A percentile compares a stretch with the other conserved stretches of the same genome.
Conservation (phyloP, 2,888 invertebrate genomes). For the Xanthostigma xanthostigma region DNA sequence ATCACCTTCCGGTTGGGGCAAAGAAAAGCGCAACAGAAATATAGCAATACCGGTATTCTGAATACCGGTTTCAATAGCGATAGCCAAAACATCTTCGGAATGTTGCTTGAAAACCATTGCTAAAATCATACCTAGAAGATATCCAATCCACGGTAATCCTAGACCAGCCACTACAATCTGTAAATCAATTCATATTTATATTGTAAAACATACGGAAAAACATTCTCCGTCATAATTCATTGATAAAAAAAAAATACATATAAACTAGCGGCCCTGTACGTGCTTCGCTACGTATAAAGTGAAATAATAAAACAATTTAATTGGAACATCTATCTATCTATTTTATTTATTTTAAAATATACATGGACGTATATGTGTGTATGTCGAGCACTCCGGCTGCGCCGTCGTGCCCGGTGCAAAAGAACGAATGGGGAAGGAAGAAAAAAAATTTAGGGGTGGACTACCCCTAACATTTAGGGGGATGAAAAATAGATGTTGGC, state of each 20-base stretch:
- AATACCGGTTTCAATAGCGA: slow-evolving; percentile 83
- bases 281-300: no score
- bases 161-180: slow-evolving; percentile 70
- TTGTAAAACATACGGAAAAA: background rate
- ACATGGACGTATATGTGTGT: no score
- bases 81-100: slow-evolving; percentile 59
- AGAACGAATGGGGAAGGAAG: no score
- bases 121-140: slow-evolving; percentile 47
- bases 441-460: no score
- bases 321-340: no score
- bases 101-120: slow-evolving; percentile 47
- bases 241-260: background rate
- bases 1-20: slow-evolving; percentile 76
- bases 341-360: no score
- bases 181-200: slow-evolving; percentile 12
- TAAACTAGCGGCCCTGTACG: no score
- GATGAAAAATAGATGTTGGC: no score
- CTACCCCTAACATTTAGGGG: no score
- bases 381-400: no score
- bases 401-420: no score
- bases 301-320: no score
- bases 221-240: background rate
- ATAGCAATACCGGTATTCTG: slow-evolving; percentile 91
- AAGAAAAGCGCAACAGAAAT: slow-evolving; percentile 65
- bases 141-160: slow-evolving; percentile 71